Evolutionary conservation across 1,140 invertebrate species (phyloP).

Genomic region (Tetramorium simillimum): DNA sequence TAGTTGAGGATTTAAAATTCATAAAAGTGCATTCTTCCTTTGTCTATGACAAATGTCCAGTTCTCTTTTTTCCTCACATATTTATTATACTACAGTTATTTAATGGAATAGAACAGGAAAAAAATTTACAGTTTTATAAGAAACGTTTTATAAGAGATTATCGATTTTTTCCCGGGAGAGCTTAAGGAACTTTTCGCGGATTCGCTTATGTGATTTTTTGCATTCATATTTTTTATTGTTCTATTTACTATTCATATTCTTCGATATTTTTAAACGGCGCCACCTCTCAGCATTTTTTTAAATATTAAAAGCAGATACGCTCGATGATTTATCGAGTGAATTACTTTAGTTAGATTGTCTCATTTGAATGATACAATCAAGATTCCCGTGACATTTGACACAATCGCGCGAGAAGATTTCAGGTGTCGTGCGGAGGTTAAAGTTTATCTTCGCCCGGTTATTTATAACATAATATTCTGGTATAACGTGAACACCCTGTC

Average conservation of each 20-base stretch:
- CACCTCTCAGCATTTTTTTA: not conserved
- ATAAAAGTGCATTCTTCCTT: not conserved
- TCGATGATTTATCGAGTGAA: not conserved
- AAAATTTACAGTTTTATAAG: not conserved
- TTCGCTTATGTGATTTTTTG: not conserved
- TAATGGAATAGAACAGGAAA: not conserved
- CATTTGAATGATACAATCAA: constrained; percentile 9
- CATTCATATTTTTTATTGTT: not conserved
- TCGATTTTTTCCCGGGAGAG: not conserved
- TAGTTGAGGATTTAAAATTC: not conserved
- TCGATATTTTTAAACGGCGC: not conserved
- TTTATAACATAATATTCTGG: constrained; percentile 9
- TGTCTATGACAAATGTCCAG: not conserved
- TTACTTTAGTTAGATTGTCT: constrained; percentile 3
- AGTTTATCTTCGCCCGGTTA: not conserved
- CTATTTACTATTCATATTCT: not conserved
- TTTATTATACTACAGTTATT: not conserved
- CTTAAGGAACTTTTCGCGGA: not conserved
- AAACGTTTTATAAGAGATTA: not conserved
- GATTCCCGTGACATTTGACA: constrained; percentile 8
- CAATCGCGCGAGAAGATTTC: not conserved
- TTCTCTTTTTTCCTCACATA: not conserved
- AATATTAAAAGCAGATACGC: not conserved
- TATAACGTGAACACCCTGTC: not conserved
- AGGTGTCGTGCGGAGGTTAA: not conserved